Base-by-base conservation (phyloP, 1,140 invertebrate genomes). In the Euwallacea fornicatus region DNA sequence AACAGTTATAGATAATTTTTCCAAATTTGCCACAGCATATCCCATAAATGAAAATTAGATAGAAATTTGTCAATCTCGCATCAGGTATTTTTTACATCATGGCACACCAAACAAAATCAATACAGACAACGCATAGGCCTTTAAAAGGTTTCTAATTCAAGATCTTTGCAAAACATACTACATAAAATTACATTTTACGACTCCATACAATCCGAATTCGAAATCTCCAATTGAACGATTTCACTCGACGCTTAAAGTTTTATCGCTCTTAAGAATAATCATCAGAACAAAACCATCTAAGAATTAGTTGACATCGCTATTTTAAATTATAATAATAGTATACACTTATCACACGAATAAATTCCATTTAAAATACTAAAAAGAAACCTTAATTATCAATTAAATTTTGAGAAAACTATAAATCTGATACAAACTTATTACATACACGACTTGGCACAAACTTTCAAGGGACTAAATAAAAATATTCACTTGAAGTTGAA, bases 1-100 rank as follows among this genome's bases (percentile, higher is more conserved):
- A 15, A 78, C 75, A 41, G 75, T 78, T 13, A 71, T 78, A 21
- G 76, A 78, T 53, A 46, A 68, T 10, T 76, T 75, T 69, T 73
- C 67, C 7, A 63, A 67, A 66, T 76, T 76, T 41, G 56, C 67
- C 7, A 54, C 58, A 59, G 54, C 72, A 1, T 75, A 75, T 46
- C 21, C 43, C 42, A 42, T n/a, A 41, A 41, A 43, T 50, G 58
- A 13, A 66, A 58, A 66, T 56, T 56, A 13, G 7, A 50, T 15
- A 44, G 42, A 72, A 76, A 56, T 0, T 33, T 62, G 9, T 11
- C 62, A 8, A 62, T 15, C 16, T 61, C 62, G 55, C 46, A 53
- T 44, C 21, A 60, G 42, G 59, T 63, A 43, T 70, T 13, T 56
- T 54, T 64, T 43, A 60, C 72, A 70, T 58, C 56, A 70, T 33